Percentiles rank a stretch among this genome's conserved stretches.
Conservation (phyloP, 2,888 invertebrate genomes). For the Antheraea yamamai region DNA sequence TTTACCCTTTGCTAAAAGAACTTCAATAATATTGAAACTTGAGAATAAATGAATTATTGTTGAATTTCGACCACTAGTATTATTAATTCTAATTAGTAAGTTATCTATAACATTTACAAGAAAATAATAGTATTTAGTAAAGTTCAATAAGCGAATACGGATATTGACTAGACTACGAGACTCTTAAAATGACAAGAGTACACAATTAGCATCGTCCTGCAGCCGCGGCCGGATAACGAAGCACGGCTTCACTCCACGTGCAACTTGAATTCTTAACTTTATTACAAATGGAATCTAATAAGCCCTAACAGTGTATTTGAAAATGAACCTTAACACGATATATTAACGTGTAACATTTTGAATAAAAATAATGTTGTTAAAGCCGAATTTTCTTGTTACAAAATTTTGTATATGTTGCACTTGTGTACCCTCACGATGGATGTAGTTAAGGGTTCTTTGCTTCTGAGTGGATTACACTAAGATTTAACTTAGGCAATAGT, state of each 20-base stretch:
- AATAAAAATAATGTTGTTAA: slow-evolving; percentile 21
- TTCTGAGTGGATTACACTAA: slow-evolving; percentile 49
- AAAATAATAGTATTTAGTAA: background rate
- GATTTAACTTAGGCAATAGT: slow-evolving; percentile 38
- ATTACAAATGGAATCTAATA: slow-evolving; percentile 44
- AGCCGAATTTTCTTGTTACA: slow-evolving; percentile 35
- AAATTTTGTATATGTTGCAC: slow-evolving; percentile 53
- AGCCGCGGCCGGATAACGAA: slow-evolving; percentile 64
- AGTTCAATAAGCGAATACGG: background rate
- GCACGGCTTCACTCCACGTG: slow-evolving; percentile 63
- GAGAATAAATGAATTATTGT: too few relatives aligned
- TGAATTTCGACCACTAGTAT: too few relatives aligned
- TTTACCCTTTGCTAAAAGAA: too few relatives aligned
- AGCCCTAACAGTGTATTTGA: background rate
- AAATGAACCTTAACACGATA: slow-evolving; percentile 23
- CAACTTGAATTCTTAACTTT: slow-evolving; percentile 54
- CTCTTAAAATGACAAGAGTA: slow-evolving; percentile 35
- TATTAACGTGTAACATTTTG: slow-evolving; percentile 26
- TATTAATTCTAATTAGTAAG: too few relatives aligned
- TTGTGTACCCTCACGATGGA: slow-evolving; percentile 51
- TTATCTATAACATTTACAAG: too few relatives aligned
- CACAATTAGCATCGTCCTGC: slow-evolving; percentile 67
- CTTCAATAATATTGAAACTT: too few relatives aligned
- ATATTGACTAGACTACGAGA: slow-evolving; percentile 11
- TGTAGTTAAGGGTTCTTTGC: slow-evolving; percentile 54